These are phyloP conservation scores for Eriocheir sinensis DNA, from an alignment of 1,140 invertebrate species.

Conservation along the genomic window DNA sequence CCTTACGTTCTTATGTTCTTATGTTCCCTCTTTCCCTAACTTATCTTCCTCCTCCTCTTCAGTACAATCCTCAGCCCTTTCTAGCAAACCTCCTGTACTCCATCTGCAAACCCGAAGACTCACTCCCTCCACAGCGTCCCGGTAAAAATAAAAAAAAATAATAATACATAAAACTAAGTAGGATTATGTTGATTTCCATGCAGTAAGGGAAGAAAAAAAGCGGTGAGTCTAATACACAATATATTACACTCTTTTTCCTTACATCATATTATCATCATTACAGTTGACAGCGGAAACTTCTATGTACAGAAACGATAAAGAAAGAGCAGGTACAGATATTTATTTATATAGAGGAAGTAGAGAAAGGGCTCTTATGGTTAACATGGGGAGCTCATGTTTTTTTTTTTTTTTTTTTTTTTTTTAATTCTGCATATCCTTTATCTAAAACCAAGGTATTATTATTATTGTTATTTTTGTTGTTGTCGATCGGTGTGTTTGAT, in stretches of 20 bases:
- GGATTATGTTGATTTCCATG: too few relatives aligned
- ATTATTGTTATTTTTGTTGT: too few relatives aligned
- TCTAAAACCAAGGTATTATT: background rate
- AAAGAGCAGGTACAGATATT: background rate
- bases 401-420: too few relatives aligned
- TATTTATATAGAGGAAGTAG: background rate
- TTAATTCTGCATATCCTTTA: too few relatives aligned
- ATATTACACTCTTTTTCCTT: constrained; percentile 2
- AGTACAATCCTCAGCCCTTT: background rate
- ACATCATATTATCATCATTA: background rate
- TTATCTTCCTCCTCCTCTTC: too few relatives aligned
- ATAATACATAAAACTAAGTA: too few relatives aligned
- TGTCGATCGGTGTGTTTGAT: background rate
- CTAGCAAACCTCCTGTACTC: background rate
- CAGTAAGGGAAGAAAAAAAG: background rate
- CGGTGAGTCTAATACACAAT: constrained; percentile 10
- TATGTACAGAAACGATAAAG: background rate
- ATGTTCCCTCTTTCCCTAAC: too few relatives aligned
- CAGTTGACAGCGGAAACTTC: background rate
- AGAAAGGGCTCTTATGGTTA: too few relatives aligned
- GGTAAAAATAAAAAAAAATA: too few relatives aligned
- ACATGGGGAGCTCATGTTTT: too few relatives aligned
- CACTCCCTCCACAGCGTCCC: too few relatives aligned
- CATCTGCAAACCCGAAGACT: background rate
- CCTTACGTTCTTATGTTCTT: too few relatives aligned